Base-by-base conservation (phyloP, 2,797 vertebrate genomes). In the Sebastes glaucus region DNA sequence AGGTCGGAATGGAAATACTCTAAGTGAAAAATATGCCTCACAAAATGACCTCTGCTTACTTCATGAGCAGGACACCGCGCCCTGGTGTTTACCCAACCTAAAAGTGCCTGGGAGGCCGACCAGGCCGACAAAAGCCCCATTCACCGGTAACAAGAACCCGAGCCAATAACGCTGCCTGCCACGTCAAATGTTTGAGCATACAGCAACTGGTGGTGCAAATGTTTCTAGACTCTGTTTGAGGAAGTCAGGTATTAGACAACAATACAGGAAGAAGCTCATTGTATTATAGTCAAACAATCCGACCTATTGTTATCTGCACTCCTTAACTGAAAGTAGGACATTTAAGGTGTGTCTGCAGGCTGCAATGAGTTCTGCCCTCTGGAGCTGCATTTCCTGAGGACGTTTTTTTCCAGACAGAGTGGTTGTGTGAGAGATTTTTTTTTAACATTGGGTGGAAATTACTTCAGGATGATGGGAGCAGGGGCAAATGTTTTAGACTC, bases 111-210 rank as follows among this genome's bases (percentile, higher is more conserved):
- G 22, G 68, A 77, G 84, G 76, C 82, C 27, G 49, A 49, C 85
- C 38, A 27, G 14, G 13, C 72, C 75, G 83, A 94, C 94, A 95
- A 93, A 93, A 87, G 89, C 62, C 69, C 83, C 85, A 87, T 95
- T 95, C 83, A 95, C 38, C 11, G 35, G 90, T 42, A 84, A 82
- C 78, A 71, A 74, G 80, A 91, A 77, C 35, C 69, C 63, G 5
- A 67, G 57, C 27, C 73, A 18, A 42, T 42, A 42, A 32, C 57
- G 20, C 72, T 92, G 94, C 94, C 94, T 92, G 94, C 94, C 94
- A 94, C 94, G 91, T 94, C 91, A 42, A 87, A 59, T 59, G 57
- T 84, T 79, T 52, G 38, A 49, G 71, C 60, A 46, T 5, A 18
- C 60, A 74, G 62, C 18, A 46, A 42, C 53, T 5, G 27, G 52